A percentile compares a stretch with the other conserved stretches of the same genome.
Evolutionary conservation across 2,113 vertebrate species (phyloP).

Genomic region (Dicrurus megarhynchus): DNA sequence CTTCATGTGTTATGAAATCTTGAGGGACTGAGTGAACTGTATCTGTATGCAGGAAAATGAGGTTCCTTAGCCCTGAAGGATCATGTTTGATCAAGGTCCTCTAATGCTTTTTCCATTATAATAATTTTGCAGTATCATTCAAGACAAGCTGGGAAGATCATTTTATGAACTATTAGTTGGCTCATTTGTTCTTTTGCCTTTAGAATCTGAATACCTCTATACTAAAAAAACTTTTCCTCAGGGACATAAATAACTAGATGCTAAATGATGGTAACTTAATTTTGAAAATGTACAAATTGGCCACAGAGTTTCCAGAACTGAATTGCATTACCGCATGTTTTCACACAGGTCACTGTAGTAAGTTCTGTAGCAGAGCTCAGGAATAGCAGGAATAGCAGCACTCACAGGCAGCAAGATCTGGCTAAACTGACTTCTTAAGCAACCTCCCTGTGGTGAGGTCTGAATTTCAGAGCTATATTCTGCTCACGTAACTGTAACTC

Average conservation of each 20-base stretch:
- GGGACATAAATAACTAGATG: background rate
- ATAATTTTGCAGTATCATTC: background rate
- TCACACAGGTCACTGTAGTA: background rate
- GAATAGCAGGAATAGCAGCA: background rate
- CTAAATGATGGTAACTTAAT: background rate
- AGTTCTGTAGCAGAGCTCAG: background rate
- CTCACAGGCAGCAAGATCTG: background rate
- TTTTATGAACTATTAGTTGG: slow-evolving; percentile 7
- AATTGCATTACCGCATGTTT: background rate
- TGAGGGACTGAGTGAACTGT: background rate
- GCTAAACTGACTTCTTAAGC: background rate
- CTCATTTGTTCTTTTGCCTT: slow-evolving; percentile 10
- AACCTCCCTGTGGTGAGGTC: rapidly evolving
- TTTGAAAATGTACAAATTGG: background rate
- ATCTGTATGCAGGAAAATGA: background rate
- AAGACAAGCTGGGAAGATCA: background rate
- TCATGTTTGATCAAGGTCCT: background rate
- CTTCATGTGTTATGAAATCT: background rate
- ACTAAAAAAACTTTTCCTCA: background rate
- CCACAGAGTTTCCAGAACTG: background rate
- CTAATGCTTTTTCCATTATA: background rate
- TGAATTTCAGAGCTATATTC: background rate
- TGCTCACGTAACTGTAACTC: background rate
- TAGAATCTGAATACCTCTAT: background rate
- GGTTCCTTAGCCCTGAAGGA: background rate